phyloP scores from a whole-genome alignment of 37 sponge, comb jelly and placozoan genomes.

The Beroe ovata region DNA sequence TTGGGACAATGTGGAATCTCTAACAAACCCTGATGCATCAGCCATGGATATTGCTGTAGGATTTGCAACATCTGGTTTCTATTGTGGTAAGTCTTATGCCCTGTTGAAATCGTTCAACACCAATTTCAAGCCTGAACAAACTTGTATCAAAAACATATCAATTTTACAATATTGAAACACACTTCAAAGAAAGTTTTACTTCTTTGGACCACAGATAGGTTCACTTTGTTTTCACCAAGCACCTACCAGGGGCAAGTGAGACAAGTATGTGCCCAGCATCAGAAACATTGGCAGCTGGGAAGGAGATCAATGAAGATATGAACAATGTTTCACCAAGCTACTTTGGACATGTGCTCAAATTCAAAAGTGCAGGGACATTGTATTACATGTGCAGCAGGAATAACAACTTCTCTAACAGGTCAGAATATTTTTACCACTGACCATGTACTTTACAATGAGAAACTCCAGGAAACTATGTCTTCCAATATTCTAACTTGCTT shows the following conservation, averaged over 20 bases:
- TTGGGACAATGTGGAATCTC: slow-evolving; percentile 51
- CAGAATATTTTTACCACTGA: too few relatives aligned
- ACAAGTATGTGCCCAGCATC: neutral
- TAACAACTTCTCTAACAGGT: slow-evolving; percentile 93
- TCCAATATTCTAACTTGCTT: too few relatives aligned
- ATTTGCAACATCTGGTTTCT: slow-evolving; percentile 25
- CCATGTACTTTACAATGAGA: too few relatives aligned
- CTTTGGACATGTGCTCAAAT: slow-evolving; percentile 77
- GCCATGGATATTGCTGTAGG: slow-evolving; percentile 12
- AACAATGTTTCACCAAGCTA: slow-evolving; percentile 89
- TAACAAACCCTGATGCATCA: slow-evolving; percentile 27
- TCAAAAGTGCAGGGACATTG: slow-evolving; percentile 71
- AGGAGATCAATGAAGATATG: slow-evolving; percentile 68
- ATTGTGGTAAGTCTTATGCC: slow-evolving; percentile 59
- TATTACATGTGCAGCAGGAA: slow-evolving; percentile 92
- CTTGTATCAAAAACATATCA: too few relatives aligned
- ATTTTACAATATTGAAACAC: too few relatives aligned
- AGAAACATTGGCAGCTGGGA: neutral
- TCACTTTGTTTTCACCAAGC: too few relatives aligned
- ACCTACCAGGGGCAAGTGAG: neutral
- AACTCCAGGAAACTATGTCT: too few relatives aligned
- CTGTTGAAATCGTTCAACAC: too few relatives aligned
- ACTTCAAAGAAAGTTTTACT: too few relatives aligned
- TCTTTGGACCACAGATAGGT: too few relatives aligned
- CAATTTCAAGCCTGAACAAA: too few relatives aligned